Conservation (phyloP, 2,888 invertebrate genomes). For the Spilarctia lutea region DNA sequence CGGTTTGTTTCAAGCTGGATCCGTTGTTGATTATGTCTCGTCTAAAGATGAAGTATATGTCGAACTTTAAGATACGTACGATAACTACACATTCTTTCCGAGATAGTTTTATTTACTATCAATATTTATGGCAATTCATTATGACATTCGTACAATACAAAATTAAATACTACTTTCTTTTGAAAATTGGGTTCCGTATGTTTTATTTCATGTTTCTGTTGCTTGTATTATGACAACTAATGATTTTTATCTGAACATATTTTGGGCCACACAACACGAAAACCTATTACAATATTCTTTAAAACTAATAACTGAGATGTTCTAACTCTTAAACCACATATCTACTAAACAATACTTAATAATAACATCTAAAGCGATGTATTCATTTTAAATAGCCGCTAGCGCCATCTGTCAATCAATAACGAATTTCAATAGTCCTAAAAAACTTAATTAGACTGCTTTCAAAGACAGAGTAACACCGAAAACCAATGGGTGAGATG, state of each 20-base stretch:
- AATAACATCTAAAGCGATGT: slow-evolving; percentile 67
- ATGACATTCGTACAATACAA: neutral
- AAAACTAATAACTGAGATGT: slow-evolving; percentile 40
- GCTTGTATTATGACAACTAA: neutral
- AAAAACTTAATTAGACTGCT: slow-evolving; percentile 84
- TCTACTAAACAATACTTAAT: slow-evolving; percentile 54
- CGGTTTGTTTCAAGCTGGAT: neutral
- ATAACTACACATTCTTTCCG: neutral
- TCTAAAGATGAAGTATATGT: neutral
- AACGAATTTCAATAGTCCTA: slow-evolving; percentile 80
- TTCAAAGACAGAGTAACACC: slow-evolving; percentile 77
- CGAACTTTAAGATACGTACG: neutral
- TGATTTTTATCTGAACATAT: neutral
- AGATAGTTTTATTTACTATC: neutral
- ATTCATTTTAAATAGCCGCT: slow-evolving; percentile 81
- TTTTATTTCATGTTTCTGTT: neutral
- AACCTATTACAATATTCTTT: slow-evolving; percentile 38
- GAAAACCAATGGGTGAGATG: slow-evolving; percentile 51
- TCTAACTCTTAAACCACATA: slow-evolving; percentile 38
- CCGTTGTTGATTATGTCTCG: neutral
- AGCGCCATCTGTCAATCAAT: slow-evolving; percentile 85
- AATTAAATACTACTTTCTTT: neutral
- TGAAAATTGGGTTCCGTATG: neutral
- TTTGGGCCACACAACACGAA: slow-evolving; percentile 57
- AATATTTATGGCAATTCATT: neutral